Evolutionary conservation across 1,140 invertebrate genomes (phyloP).

Genomic region (Sarcophaga bullata): DNA sequence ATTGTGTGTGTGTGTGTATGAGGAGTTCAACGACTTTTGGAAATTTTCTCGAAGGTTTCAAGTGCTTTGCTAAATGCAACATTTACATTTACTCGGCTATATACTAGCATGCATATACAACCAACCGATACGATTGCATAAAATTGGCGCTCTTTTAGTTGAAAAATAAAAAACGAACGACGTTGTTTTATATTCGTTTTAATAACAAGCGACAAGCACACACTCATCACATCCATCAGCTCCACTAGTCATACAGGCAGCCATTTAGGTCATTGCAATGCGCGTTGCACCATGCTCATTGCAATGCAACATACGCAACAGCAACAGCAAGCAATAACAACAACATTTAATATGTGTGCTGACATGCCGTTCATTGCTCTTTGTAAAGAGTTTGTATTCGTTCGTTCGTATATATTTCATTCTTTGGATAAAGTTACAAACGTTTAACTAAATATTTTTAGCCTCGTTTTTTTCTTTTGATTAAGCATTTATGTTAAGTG

Average conservation of each 20-base stretch:
- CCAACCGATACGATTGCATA: background rate
- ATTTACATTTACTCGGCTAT: no score
- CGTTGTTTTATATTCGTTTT: background rate
- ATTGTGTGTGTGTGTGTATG: background rate
- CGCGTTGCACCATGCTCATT: slow-evolving; percentile 37
- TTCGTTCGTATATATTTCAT: background rate
- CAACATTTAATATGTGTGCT: slow-evolving; percentile 49
- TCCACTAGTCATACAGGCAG: no score
- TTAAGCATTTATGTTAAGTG: background rate
- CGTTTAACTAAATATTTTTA: background rate
- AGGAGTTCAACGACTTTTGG: slow-evolving; percentile 62
- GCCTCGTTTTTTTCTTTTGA: slow-evolving; percentile 14
- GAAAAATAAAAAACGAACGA: background rate
- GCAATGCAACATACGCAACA: slow-evolving; percentile 14
- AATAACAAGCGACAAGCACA: background rate
- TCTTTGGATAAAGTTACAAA: background rate
- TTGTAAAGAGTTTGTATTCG: background rate
- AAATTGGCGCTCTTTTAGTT: slow-evolving; percentile 8
- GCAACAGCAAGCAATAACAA: background rate
- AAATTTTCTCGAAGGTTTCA: slow-evolving; percentile 65
- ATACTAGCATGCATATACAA: no score
- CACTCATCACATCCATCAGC: no score
- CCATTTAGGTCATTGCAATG: background rate
- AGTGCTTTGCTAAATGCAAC: slow-evolving; percentile 37
- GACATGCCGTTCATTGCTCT: slow-evolving; percentile 65